Percentiles rank a stretch among this genome's conserved stretches.
Evolutionary conservation across 2,888 invertebrate species (phyloP).

Genomic region (Yponomeuta malinellus): DNA sequence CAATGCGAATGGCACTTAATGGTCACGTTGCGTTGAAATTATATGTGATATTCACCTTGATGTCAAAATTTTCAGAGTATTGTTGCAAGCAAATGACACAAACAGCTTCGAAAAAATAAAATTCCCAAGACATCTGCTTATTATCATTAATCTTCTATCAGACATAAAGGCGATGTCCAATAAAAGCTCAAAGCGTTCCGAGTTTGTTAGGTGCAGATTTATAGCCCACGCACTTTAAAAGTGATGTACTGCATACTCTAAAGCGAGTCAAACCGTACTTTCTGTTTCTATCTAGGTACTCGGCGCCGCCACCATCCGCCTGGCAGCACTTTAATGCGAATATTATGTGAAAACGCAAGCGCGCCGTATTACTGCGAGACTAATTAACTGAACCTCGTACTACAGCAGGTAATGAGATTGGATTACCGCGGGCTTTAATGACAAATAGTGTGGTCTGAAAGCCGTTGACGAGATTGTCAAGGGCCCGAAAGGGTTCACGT

Average conservation of each 20-base stretch:
- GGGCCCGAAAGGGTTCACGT: not conserved
- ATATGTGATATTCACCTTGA: too few species aligned
- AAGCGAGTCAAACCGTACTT: not conserved
- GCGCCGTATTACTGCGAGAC: not conserved
- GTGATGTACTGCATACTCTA: not conserved
- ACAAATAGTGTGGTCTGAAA: not conserved
- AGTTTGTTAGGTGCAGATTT: too few species aligned
- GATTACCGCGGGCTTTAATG: not conserved
- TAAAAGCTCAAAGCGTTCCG: too few species aligned
- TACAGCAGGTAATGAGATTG: not conserved
- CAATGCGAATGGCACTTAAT: too few species aligned
- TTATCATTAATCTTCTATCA: too few species aligned
- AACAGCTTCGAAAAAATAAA: too few species aligned
- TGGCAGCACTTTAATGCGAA: constrained; percentile 7
- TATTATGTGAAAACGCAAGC: constrained; percentile 5
- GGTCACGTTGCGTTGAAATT: too few species aligned
- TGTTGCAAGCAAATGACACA: too few species aligned
- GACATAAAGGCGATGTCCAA: too few species aligned
- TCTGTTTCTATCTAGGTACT: not conserved
- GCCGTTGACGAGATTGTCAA: not conserved
- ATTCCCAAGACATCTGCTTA: too few species aligned
- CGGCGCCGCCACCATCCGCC: not conserved
- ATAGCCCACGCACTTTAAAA: not conserved
- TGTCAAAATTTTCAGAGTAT: too few species aligned
- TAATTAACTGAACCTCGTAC: constrained; percentile 1